Evolutionary conservation across 2,888 invertebrate genomes (phyloP).

Genomic region (Dioctria rufipes): DNA sequence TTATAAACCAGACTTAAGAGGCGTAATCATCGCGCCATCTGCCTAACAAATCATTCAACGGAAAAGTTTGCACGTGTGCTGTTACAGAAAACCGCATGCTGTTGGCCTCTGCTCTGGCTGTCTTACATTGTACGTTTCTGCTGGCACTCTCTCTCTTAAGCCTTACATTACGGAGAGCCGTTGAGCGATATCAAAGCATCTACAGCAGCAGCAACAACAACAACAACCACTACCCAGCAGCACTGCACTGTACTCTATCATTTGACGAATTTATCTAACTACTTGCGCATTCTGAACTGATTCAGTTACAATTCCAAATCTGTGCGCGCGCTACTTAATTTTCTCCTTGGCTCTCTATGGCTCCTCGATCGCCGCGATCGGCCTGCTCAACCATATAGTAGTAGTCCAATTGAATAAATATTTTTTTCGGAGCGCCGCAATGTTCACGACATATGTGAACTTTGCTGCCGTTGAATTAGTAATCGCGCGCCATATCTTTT

Average conservation of each 20-base stretch:
- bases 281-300: slow-evolving; percentile 37
- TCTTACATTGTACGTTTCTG: too few relatives aligned
- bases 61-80: slow-evolving; percentile 54
- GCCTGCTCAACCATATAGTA: not conserved
- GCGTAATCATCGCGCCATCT: slow-evolving; percentile 51
- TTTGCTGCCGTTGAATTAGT: slow-evolving; percentile 18
- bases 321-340: slow-evolving; percentile 48
- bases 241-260: slow-evolving; percentile 3
- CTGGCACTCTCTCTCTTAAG: not conserved
- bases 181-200: slow-evolving; percentile 16
- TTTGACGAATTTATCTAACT: slow-evolving; percentile 24
- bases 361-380: not conserved
- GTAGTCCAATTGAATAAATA: not conserved
- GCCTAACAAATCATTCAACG: slow-evolving; percentile 52
- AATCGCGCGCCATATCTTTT: not conserved
- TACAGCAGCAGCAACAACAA: not conserved
- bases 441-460: slow-evolving; percentile 11
- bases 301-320: slow-evolving; percentile 36
- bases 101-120: not conserved
- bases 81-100: slow-evolving; percentile 40
- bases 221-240: too few relatives aligned
- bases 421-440: slow-evolving; percentile 8
- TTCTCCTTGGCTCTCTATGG: slow-evolving; percentile 27
- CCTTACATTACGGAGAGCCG: not conserved
- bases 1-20: slow-evolving; percentile 37